These are phyloP conservation scores for Lacanobia oleracea DNA, from an alignment of 2,888 invertebrate genomes.

Conservation along the genomic window DNA sequence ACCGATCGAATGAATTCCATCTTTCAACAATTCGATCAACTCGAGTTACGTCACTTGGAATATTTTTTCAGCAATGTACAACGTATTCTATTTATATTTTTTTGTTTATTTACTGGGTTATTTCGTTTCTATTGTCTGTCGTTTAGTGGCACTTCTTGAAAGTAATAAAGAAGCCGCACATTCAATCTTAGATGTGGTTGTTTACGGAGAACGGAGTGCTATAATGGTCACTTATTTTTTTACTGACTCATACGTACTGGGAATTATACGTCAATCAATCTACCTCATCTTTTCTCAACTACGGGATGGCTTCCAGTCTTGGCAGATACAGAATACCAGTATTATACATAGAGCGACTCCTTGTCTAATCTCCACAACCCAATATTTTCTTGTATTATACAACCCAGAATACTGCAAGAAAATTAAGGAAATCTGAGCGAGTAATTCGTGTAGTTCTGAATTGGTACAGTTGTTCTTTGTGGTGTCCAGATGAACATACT, in stretches of 20 bases:
- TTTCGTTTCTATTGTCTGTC: conserved; percentile 25
- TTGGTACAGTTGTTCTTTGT: no score
- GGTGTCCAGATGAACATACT: no score
- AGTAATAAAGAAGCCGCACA: conserved; percentile 23
- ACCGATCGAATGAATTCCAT: conserved; percentile 37
- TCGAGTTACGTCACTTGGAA: conserved; percentile 11
- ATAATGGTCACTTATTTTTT: not conserved
- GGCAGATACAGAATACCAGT: no score
- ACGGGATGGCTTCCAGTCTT: no score
- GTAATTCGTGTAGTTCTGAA: no score
- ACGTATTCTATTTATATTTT: conserved; percentile 12
- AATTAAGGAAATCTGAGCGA: no score
- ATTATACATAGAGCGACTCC: no score
- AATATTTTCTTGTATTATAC: no score
- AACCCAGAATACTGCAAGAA: no score
- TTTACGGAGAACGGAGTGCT: not conserved
- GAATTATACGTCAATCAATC: no score
- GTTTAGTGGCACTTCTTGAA: conserved; percentile 35
- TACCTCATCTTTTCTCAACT: no score
- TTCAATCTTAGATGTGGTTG: conserved; percentile 13
- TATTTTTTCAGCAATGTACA: conserved; percentile 10
- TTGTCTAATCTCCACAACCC: no score
- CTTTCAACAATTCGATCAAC: conserved; percentile 24
- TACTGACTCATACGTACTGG: not conserved
- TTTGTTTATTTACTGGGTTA: conserved; percentile 29